Base-by-base conservation (phyloP, 2,797 vertebrate genomes). In the Rhyacichthys aspro region DNA sequence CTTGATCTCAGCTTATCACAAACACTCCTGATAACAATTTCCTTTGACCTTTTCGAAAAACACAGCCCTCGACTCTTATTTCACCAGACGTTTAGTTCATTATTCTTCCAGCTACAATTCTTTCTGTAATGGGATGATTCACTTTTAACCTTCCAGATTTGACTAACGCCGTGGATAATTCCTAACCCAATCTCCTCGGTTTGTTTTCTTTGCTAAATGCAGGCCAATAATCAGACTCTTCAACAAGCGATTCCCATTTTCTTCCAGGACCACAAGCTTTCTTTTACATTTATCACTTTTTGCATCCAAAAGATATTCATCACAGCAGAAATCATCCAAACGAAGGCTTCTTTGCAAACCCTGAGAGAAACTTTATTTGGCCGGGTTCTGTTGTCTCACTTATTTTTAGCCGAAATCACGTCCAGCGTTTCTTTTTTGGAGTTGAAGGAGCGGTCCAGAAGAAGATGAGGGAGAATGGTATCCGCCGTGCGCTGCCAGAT, bases 321-420 rank as follows among this genome's bases (percentile, higher is more conserved):
- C 47, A 36, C 47, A 11, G 33, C n/a, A 0, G 47, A 34, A 32
- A 49, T 49, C n/a, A 15, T 11, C 15, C 32, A 49, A 15, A 16
- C n/a, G 23, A 28, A 28, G 23, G 7, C 2, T 49, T 48, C 15
- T 32, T 32, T 23, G 15, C n/a, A n/a, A 34, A 48, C n/a, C 46
- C 5, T 7, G 28, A 12, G 12, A 8, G 28, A 7, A 12, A 11
- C 23, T 28, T 28, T 28, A 28, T 28, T n/a, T n/a, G n/a, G n/a
- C n/a, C n/a, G n/a, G n/a, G n/a, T n/a, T n/a, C n/a, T 6, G 23
- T 28, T 28, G 3, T 28, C 23, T 82, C 76, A 80, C 80, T 83
- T 87, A 88, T 88, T 86, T 86, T 85, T 89, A 88, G 88, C 79
- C 44, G 50, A 74, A 67, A 79, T 37, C 18, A 0, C 5, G 16